Conservation (phyloP, 2,797 vertebrate genomes). For the Acipenser transmontanus region DNA sequence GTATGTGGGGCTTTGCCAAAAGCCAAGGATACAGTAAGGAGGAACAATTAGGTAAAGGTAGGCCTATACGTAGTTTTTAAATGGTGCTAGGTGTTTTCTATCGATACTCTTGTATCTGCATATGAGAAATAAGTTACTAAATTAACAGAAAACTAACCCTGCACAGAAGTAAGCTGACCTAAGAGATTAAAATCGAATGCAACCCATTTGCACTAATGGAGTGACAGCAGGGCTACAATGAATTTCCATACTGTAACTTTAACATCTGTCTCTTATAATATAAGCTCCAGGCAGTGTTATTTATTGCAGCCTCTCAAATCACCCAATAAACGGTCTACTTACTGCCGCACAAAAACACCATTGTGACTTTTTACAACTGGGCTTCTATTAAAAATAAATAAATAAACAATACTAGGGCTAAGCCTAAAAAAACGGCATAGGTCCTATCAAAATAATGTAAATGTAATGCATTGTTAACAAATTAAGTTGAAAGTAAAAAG, state of each 20-base stretch:
- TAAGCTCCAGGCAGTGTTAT: conserved; percentile 12
- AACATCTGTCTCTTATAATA: conserved; percentile 18
- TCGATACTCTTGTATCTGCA: too few species aligned
- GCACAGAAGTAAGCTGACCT: background rate
- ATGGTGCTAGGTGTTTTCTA: too few species aligned
- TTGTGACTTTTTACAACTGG: background rate
- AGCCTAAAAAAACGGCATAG: too few species aligned
- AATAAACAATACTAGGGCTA: too few species aligned
- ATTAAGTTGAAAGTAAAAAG: too few species aligned
- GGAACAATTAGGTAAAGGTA: too few species aligned
- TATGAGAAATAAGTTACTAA: background rate
- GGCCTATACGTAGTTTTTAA: too few species aligned
- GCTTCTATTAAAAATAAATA: background rate
- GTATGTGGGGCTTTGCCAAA: too few species aligned
- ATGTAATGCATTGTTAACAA: too few species aligned
- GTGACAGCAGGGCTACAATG: background rate
- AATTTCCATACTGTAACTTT: conserved; percentile 10
- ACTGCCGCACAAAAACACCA: background rate
- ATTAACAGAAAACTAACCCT: background rate
- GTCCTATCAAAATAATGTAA: too few species aligned
- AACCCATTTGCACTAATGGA: background rate
- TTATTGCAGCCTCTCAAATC: background rate
- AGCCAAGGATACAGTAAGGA: too few species aligned
- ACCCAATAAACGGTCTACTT: background rate
- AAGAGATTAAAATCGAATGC: background rate